Evolutionary conservation across 2,888 invertebrate species (phyloP).

Genomic region (Pandemis heparana): DNA sequence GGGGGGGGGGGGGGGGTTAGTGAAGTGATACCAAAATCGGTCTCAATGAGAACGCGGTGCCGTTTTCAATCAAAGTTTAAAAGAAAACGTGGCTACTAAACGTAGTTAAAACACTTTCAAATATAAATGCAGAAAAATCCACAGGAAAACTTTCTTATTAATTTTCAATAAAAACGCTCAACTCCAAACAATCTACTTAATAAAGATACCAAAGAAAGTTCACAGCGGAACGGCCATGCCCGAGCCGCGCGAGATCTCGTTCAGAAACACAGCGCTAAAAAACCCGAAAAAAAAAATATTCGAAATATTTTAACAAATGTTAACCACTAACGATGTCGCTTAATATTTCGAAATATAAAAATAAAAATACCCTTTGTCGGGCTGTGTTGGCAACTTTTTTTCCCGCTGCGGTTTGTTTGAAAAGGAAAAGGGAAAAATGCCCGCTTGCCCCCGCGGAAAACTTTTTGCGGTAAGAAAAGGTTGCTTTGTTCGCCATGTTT

Average conservation of each 20-base stretch:
- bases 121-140: neutral
- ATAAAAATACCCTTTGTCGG: conserved; percentile 74
- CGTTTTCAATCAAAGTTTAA: too few relatives aligned
- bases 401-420: conserved; percentile 79
- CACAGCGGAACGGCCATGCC: neutral
- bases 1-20: too few relatives aligned
- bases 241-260: conserved; percentile 25
- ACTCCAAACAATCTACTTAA: conserved; percentile 24
- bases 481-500: conserved; percentile 70
- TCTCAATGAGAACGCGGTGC: too few relatives aligned
- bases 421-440: conserved; percentile 78
- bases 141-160: conserved; percentile 26
- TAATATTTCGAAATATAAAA: conserved; percentile 81
- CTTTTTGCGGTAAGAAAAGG: conserved; percentile 84
- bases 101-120: too few relatives aligned
- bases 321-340: conserved; percentile 83
- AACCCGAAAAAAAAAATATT: conserved; percentile 69
- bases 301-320: conserved; percentile 82
- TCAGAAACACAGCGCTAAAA: conserved; percentile 16
- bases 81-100: too few relatives aligned
- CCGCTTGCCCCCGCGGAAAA: conserved; percentile 73
- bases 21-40: too few relatives aligned
- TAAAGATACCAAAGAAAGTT: conserved; percentile 11
- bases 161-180: conserved; percentile 32
- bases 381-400: conserved; percentile 71